Evolutionary conservation across 2,797 vertebrate species (phyloP), one percentile per base, ranked within the genome.

Genomic region (Sebastiscus tertius): DNA sequence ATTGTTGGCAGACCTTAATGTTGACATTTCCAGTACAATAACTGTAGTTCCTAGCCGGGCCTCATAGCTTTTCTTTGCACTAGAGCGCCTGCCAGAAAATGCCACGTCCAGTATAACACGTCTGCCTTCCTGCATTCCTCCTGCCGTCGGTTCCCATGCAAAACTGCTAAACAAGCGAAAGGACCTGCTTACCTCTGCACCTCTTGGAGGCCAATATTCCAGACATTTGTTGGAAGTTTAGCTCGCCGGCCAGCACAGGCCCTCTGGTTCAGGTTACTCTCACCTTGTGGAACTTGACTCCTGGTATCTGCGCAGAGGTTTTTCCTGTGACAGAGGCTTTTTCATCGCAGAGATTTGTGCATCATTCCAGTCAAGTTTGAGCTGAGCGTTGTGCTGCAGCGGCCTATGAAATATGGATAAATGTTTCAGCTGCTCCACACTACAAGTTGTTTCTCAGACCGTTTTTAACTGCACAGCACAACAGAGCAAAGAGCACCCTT

Each of bases 11-110:
- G 87, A 82, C 61, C 62, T 49, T 59, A 13, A 46, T 89, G 85
- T 91, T 92, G 81, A 92, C 88, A 80, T 93, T 92, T 89, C 81
- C 85, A 82, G 62, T 81, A 84, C 82, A 89, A 68, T 90, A 78
- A 78, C 79, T 73, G 64, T 61, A 73, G 71, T 76, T 86, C 75
- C 80, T 72, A 60, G 63, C 64, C 29, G 66, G 81, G 82, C 85
- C 87, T 87, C 81, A 59, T 52, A n/a, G 84, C 79, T 80, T 88
- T 83, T 84, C 77, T 85, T 77, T 85, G 81, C 77, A 62, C 59
- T 13, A 33, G 59, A 60, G 61, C 72, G 83, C 24, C 64, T 82
- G 84, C 63, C 80, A 86, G 79, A 85, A 94, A 90, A 74, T 49
- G 83, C 80, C 81, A 74, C 14, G 66, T 86, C 87, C 70, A 88